Base-by-base conservation (phyloP, 2,888 invertebrate genomes). In the Melitaea athalia region DNA sequence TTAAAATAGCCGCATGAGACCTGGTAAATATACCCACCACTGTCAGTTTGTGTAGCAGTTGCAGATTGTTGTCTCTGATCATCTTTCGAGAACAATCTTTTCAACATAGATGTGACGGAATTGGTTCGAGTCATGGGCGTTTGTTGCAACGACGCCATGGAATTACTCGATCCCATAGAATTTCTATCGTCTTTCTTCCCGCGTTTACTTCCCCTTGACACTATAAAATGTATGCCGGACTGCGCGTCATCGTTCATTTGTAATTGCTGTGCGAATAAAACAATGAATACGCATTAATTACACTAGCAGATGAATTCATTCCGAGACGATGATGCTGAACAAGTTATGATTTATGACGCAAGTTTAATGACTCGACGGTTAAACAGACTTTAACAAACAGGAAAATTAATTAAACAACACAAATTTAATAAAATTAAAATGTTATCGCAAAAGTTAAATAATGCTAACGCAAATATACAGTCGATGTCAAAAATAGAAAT, bases 41-140 rank as follows among this genome's bases (percentile, higher is more conserved):
- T 93, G 67, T 94, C 94, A 0, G 93, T 92, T 78, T 93, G 93
- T 24, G 85, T 81, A 59, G 77, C 68, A 3, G 79, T 74, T 7
- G 80, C 79, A 0, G 76, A 70, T 0, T 74, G 70, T 50, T 81
- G 79, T 47, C 92, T 93, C 67, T 87, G 88, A 57, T 96, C 96
- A 72, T 97, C 97, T 71, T 96, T 94, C 60, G 95, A 96, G 79
- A 97, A 96, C 64, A 97, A 90, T 73, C 96, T 93, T 81, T 96
- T 96, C 8, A 97, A 85, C 79, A 96, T 95, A 12, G 95, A 96
- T 0, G 97, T 96, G 47, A 97, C 96, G 0, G 97, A 97, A 78
- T 95, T 95, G 0, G 95, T 95, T 61, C 97, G 93, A 0, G 95
- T 94, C 77, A 97, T 89, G 0, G 72, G 96, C 90, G 75, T 96